Conservation (phyloP, 2,797 vertebrate genomes). For the Pangasius krempfi region DNA sequence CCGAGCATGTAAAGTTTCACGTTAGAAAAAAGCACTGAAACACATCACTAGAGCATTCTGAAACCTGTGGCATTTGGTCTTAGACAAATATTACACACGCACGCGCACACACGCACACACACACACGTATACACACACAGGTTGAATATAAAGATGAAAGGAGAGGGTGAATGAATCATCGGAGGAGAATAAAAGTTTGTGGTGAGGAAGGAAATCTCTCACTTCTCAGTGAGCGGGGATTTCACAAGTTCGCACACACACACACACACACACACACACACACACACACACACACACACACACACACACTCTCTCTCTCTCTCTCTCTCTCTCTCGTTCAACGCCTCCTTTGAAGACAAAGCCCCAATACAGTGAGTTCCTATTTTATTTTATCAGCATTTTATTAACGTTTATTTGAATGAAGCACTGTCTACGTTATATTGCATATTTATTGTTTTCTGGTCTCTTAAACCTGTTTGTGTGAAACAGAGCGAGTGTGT, state of each 20-base stretch:
- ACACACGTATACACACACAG: slow-evolving; percentile 35
- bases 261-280: slow-evolving; percentile 22
- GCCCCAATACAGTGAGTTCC: not conserved
- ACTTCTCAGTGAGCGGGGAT: slow-evolving; percentile 53
- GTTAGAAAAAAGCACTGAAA: not conserved
- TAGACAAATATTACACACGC: slow-evolving; percentile 14
- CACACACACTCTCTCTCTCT: slow-evolving; percentile 6
- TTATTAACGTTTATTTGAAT: not conserved
- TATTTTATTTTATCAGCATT: not conserved
- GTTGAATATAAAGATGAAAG: slow-evolving; percentile 51
- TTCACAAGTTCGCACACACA: slow-evolving; percentile 52
- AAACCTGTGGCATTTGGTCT: slow-evolving; percentile 31
- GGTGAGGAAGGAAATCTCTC: slow-evolving; percentile 50
- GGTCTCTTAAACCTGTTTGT: not conserved
- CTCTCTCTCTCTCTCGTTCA: not conserved
- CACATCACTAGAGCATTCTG: not conserved
- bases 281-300: slow-evolving; percentile 9
- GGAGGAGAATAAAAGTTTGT: slow-evolving; percentile 48
- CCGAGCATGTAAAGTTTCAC: not conserved
- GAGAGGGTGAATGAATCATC: slow-evolving; percentile 55
- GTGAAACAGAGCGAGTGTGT: slow-evolving; percentile 5
- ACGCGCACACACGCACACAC: slow-evolving; percentile 32
- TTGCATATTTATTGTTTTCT: not conserved
- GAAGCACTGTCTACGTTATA: not conserved
- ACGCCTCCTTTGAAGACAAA: not conserved